phyloP scores from a whole-genome alignment of 2,113 vertebrate genomes.

The Cyprinus carpio region DNA sequence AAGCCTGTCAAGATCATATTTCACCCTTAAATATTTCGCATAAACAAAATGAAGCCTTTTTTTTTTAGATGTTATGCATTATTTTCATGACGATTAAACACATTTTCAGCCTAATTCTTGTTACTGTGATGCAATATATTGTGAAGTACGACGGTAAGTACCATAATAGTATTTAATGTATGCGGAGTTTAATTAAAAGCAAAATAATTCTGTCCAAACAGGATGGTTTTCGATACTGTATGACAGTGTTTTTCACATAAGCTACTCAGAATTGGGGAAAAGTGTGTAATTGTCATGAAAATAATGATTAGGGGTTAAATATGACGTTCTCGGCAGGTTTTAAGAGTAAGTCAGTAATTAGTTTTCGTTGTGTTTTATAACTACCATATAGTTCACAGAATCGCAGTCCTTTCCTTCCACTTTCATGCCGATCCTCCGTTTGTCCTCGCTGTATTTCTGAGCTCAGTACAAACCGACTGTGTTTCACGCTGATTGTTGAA shows the following conservation, averaged over 20 bases:
- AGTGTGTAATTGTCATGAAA: neutral
- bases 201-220: neutral
- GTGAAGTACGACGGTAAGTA: neutral
- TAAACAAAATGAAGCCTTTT: neutral
- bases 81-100: neutral
- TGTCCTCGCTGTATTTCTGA: neutral
- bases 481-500: slow-evolving; percentile 87
- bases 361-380: neutral
- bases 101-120: neutral
- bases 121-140: neutral
- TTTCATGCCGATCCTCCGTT: neutral
- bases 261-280: neutral
- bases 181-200: neutral
- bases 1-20: neutral
- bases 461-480: slow-evolving; percentile 74
- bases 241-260: neutral
- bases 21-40: neutral
- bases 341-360: neutral
- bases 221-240: neutral
- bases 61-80: neutral
- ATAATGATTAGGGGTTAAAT: too few relatives aligned
- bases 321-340: neutral
- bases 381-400: neutral
- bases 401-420: neutral
- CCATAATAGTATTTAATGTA: neutral